A percentile compares a stretch with the other conserved stretches of the same genome.
Conservation (phyloP, 2,888 invertebrate genomes). For the Drosophila nigricruria region DNA sequence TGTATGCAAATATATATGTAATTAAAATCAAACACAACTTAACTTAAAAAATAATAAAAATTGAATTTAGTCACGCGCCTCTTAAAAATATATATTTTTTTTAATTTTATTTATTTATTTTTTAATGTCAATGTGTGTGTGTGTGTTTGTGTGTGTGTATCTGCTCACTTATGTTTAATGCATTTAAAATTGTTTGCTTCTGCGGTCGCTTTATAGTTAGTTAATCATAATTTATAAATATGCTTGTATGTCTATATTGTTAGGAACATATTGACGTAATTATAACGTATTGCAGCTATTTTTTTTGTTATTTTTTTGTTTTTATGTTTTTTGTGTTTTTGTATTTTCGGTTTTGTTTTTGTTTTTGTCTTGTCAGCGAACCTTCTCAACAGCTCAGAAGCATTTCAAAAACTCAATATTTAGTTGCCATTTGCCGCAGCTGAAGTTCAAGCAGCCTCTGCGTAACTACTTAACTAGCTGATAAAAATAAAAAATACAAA, state of each 20-base stretch:
- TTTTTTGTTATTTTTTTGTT: conserved; percentile 51
- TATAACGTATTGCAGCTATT: conserved; percentile 86
- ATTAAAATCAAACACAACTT: conserved; percentile 51
- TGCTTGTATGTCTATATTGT: conserved; percentile 81
- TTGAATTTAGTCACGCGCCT: conserved; percentile 42
- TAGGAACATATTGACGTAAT: conserved; percentile 86
- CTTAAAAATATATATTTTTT: conserved; percentile 19
- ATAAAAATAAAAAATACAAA: conserved; percentile 2
- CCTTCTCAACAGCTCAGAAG: conserved; percentile 28
- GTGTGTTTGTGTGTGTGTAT: conserved; percentile 20
- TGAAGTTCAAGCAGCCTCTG: conserved; percentile 53
- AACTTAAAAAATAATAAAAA: conserved; percentile 46
- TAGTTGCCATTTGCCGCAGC: conserved; percentile 23
- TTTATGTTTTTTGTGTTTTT: conserved; percentile 40
- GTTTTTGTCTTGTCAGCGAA: conserved; percentile 8
- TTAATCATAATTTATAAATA: conserved; percentile 59
- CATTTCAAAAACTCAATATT: conserved; percentile 14
- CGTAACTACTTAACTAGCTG: conserved; percentile 19
- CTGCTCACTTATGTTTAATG: conserved; percentile 48
- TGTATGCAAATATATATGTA: conserved; percentile 7
- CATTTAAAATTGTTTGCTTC: conserved; percentile 45
- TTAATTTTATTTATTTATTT: conserved; percentile 2
- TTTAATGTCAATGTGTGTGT: not conserved
- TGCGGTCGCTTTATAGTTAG: conserved; percentile 47
- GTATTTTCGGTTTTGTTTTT: conserved; percentile 26